Base-by-base conservation (phyloP, 2,888 invertebrate species). In the Diarsia dahlii region DNA sequence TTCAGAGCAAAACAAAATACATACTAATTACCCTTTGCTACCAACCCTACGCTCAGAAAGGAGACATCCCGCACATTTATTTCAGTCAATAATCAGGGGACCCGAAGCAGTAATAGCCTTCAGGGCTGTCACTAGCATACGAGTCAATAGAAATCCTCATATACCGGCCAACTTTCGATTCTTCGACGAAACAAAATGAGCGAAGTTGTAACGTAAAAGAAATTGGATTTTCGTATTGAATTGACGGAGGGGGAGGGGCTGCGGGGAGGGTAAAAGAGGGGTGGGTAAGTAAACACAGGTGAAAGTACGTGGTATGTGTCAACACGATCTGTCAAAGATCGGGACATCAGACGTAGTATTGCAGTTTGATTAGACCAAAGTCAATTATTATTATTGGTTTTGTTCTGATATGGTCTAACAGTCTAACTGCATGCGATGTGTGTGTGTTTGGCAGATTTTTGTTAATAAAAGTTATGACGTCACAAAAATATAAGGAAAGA, bases 201-300 rank as follows among this genome's bases (percentile, higher is more conserved):
- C 90, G 91, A 92, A 93, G 92, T 94, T 94, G 93, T 93, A 93
- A 92, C 93, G 93, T 93, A 91, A 94, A 95, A 95, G 94, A 94
- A 94, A 95, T 95, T 95, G 95, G 94, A 94, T 95, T 95, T 90
- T 93, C 88, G 94, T 94, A 94, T 95, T 94, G 94, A 94, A 94
- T 94, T 93, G 94, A 93, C 93, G 89, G 87, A 88, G 88, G 88
- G 87, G 82, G 74, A 76, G 76, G 72, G 73, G 72, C 46, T 65
- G 64, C 64, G 73, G 79, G 58, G 79, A 72, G 79, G 65, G 80
- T 75, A 72, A 86, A 72, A 78, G 71, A 85, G 82, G 84, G 75
- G 80, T 76, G 84, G 84, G 85, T 81, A 85, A 83, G 90, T 89
- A 92, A 92, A 93, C 89, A 93, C 91, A 94, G 93, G 92, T 92